Base-by-base conservation (phyloP, 2,797 vertebrate genomes). In the Choloepus didactylus region DNA sequence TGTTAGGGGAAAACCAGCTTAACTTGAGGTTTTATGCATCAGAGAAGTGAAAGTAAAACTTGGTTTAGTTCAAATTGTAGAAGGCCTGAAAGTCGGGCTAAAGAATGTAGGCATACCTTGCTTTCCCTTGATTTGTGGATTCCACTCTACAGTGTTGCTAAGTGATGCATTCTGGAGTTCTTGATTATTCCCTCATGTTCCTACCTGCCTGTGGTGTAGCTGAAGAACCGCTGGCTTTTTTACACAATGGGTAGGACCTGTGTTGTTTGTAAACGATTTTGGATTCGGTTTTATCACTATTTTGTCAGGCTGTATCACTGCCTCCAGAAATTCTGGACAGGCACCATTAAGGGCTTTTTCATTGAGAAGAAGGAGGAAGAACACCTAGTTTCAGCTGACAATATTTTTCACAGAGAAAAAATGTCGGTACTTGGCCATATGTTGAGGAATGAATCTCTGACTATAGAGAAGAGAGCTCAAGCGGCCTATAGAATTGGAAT, bases 351-450 rank as follows among this genome's bases (percentile, higher is more conserved):
- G 49, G 6, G 18, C 1, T 14, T 49, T 49, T 83, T 95, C 10
- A 10, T 29, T 69, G 35, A 31, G 6, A 1, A 1, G 9, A 1
- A 10, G 11, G 60, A 96, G 21, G 59, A 95, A 25, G 23, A 73
- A 11, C 0, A 1, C 0, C 0, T 51, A 15, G 12, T 6, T 41
- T 9, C 31, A 14, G 9, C 5, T 41, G 60, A 94, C 0, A 44
- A n/a, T 14, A 86, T 93, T 90, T 97, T 97, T 85, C 96, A 97
- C 60, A 87, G 94, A 56, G 96, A 95, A 76, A 98, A 97, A 87
- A 93, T 89, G 8, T 1, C 46, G 60, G 25, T 9, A 9, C 94
- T 97, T 0, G 94, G 97, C 4, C 0, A 15, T 6, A 41, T 72
- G 0, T n/a, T 96, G 44, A 84, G 31, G 67, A 95, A 98, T 0